Evolutionary conservation across 1,140 invertebrate species (phyloP).

Genomic region (Polyergus mexicanus): DNA sequence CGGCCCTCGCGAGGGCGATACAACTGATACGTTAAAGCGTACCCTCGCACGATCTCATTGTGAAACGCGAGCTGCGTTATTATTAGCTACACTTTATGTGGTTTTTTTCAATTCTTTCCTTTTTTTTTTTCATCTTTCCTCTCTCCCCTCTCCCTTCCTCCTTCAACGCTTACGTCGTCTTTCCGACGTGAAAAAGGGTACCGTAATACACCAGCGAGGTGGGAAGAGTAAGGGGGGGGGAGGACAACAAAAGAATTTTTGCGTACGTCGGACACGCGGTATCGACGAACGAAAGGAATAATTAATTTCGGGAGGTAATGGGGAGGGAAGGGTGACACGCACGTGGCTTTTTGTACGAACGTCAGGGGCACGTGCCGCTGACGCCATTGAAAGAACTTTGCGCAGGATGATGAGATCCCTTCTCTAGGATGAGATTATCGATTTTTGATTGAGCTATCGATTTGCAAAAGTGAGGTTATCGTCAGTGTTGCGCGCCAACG

Average conservation of each 20-base stretch:
- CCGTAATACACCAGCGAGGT: no score
- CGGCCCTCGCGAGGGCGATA: slow-evolving; percentile 7
- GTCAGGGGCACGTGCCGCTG: background rate
- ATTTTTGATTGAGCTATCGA: background rate
- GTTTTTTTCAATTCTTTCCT: background rate
- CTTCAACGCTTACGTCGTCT: background rate
- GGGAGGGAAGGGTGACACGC: no score
- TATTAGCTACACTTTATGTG: background rate
- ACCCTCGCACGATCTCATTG: background rate
- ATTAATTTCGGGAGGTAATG: background rate
- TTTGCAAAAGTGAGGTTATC: slow-evolving; percentile 74
- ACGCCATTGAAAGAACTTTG: background rate
- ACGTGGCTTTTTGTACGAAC: background rate
- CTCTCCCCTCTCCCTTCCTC: no score
- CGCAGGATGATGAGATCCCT: background rate
- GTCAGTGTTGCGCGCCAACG: slow-evolving; percentile 43
- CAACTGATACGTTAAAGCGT: background rate
- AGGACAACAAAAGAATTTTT: background rate
- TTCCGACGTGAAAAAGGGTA: background rate
- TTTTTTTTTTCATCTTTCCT: background rate
- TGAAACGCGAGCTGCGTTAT: background rate
- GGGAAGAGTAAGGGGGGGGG: no score
- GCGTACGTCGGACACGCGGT: background rate
- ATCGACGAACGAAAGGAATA: background rate
- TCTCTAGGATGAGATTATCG: background rate